Evolutionary conservation across 2,888 invertebrate genomes (phyloP), one percentile per base, ranked within the genome.

Genomic region (Platycnemis pennipes): DNA sequence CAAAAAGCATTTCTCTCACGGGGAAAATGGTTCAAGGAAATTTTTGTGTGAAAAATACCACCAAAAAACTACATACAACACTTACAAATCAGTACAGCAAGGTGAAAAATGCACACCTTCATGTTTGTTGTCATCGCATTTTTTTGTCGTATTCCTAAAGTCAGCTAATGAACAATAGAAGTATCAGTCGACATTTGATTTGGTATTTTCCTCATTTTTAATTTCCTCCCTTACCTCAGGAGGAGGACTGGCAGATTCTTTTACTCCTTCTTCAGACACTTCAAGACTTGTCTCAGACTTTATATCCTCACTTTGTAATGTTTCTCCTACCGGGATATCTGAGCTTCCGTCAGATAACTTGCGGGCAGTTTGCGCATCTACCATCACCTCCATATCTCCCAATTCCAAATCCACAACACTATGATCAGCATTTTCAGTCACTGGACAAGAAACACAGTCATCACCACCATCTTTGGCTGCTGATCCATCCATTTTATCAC

Each of bases 401-500:
- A 94, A 94, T 94, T 95, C 95, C 95, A 95, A 95, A 95, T 95
- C 95, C 94, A 95, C 94, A 89, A 94, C 94, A 94, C 94, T 94
- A 94, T 63, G 94, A 94, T 94, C 95, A 94, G 94, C 94, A 94
- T 94, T 94, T 89, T 96, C 96, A 96, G 96, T 96, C 96, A 96
- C 96, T 96, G 91, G 91, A 91, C 91, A 91, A 91, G 91, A 91
- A 63, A 91, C 91, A 91, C 91, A 91, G 44, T 91, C 91, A 91
- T 91, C 91, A 91, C 44, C 91, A 91, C 91, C 63, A 63, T 91
- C 91, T 63, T 91, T 63, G 63, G 91, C 91, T 91, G 63, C 91
- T 91, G 63, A 69, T 91, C 69, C 91, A 69, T 96, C 96, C 96
- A 96, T 96, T 96, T 96, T 96, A 96, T 96, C 96, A 96, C 96